Evolutionary conservation across 2,888 invertebrate species (phyloP).

Genomic region (Eristalis tenax): DNA sequence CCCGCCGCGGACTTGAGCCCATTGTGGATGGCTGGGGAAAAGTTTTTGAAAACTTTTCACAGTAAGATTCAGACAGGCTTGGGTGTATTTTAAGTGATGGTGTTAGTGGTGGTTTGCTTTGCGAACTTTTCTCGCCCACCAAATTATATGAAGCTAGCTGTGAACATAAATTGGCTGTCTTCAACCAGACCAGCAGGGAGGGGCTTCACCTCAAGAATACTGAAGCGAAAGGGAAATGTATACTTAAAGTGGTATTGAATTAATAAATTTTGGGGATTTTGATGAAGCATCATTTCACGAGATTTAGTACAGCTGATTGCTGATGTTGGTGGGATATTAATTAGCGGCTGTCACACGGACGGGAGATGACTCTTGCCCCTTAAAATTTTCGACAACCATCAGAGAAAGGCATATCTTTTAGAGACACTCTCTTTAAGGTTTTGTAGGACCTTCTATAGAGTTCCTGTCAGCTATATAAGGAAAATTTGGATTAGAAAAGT

Average conservation of each 20-base stretch:
- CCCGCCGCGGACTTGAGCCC: slow-evolving; percentile 1
- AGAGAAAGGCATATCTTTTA: not conserved
- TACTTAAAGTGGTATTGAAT: slow-evolving; percentile 18
- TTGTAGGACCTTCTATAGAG: too few species aligned
- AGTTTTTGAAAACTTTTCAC: slow-evolving; percentile 17
- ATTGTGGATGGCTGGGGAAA: not conserved
- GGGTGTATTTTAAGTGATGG: slow-evolving; percentile 30
- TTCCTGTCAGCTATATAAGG: too few species aligned
- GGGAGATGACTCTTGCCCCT: too few species aligned
- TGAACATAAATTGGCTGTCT: slow-evolving; percentile 23
- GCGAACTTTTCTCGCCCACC: not conserved
- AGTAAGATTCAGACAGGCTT: not conserved
- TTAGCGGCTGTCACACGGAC: not conserved
- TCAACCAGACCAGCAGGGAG: not conserved
- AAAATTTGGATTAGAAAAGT: too few species aligned
- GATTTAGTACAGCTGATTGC: not conserved
- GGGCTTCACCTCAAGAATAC: not conserved
- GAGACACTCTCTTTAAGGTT: not conserved
- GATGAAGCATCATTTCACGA: not conserved
- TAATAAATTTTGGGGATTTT: slow-evolving; percentile 6
- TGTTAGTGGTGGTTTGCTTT: slow-evolving; percentile 30
- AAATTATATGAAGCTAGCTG: slow-evolving; percentile 10
- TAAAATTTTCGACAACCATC: too few species aligned
- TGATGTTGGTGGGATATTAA: not conserved
- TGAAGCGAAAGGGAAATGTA: not conserved